phyloP scores from a whole-genome alignment of 2,113 vertebrate species.

The Macrotis lagotis region DNA sequence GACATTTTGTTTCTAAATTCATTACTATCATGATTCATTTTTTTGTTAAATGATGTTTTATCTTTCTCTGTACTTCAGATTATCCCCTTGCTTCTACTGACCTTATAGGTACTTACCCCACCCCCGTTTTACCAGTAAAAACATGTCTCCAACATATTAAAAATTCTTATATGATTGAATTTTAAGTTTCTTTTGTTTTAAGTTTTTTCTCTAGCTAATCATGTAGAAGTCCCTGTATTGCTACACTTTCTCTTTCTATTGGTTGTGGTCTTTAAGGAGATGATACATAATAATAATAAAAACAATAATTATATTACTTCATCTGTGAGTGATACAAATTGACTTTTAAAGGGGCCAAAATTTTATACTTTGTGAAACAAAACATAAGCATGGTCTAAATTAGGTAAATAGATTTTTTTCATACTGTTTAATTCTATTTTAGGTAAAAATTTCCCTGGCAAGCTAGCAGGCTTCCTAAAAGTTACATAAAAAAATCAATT shows the following conservation, averaged over 20 bases:
- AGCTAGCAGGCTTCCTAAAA: not conserved
- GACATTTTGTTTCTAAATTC: not conserved
- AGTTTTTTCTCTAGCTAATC: not conserved
- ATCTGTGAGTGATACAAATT: not conserved
- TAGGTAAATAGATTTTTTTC: not conserved
- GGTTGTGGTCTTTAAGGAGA: not conserved
- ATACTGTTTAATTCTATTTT: not conserved
- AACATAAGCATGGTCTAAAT: not conserved
- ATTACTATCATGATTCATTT: not conserved
- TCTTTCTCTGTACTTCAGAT: not conserved
- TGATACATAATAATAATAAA: not conserved
- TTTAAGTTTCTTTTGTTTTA: not conserved
- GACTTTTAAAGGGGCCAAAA: not conserved
- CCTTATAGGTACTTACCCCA: not conserved
- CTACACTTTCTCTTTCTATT: not conserved
- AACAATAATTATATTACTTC: not conserved
- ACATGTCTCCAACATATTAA: not conserved
- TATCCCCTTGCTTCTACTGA: constrained; percentile 3
- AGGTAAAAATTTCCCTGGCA: not conserved
- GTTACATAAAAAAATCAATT: not conserved
- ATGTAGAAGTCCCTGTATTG: not conserved
- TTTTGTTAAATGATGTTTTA: not conserved
- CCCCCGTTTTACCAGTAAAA: not conserved
- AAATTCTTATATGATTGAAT: not conserved
- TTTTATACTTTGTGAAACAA: not conserved